Evolutionary conservation across 2,888 invertebrate genomes (phyloP).

Genomic region (Rugalucina vietnamica): DNA sequence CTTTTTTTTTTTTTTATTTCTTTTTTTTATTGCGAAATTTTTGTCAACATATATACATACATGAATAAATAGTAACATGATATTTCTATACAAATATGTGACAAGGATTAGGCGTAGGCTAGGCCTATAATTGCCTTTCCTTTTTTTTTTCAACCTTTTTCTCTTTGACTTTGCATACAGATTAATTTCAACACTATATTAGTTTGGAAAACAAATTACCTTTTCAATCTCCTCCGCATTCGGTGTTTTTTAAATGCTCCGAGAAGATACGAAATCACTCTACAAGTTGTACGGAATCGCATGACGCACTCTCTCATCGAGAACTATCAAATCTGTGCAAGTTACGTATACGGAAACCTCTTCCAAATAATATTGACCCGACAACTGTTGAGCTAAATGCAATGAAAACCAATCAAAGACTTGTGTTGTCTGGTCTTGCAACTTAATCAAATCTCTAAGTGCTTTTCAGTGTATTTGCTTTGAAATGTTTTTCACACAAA

Average conservation of each 20-base stretch:
- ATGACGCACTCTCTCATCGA: constrained; percentile 22
- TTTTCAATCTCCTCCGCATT: constrained; percentile 11
- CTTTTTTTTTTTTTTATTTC: too few relatives aligned
- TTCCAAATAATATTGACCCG: neutral
- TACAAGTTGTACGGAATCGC: constrained; percentile 53
- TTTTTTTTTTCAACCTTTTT: too few relatives aligned
- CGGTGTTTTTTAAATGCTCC: constrained; percentile 49
- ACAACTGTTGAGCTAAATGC: neutral
- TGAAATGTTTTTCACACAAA: neutral
- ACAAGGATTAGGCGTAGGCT: too few relatives aligned
- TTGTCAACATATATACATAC: too few relatives aligned
- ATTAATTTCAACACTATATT: too few relatives aligned
- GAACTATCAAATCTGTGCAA: too few relatives aligned
- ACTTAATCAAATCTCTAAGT: neutral
- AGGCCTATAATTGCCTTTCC: too few relatives aligned
- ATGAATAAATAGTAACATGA: too few relatives aligned
- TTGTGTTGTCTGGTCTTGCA: neutral
- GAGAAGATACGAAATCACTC: constrained; percentile 47
- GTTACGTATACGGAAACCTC: neutral
- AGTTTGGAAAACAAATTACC: constrained; percentile 21
- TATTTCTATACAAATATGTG: too few relatives aligned
- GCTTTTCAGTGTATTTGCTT: neutral
- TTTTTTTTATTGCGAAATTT: too few relatives aligned
- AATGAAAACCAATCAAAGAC: neutral
- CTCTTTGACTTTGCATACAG: too few relatives aligned